A percentile compares a stretch with the other conserved stretches of the same genome.
Conservation (phyloP, 92 coral and sea anemone species). For the Pocillopora grandis region DNA sequence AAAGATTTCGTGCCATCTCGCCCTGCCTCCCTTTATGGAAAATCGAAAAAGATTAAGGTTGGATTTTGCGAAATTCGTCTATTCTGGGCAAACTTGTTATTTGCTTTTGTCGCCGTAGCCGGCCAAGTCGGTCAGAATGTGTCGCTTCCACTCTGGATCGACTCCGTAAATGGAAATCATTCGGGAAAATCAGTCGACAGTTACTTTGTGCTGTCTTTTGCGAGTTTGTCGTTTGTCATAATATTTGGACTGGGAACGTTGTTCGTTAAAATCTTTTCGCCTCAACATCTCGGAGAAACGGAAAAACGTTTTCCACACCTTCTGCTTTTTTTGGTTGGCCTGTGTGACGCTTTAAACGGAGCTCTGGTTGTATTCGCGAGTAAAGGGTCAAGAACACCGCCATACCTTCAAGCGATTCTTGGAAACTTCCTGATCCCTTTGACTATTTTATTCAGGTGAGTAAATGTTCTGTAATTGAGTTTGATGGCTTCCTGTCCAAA, state of each 20-base stretch:
- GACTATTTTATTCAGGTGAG: constrained; percentile 69
- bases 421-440: constrained; percentile 79
- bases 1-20: background rate
- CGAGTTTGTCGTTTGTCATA: constrained; percentile 54
- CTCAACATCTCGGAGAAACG: constrained; percentile 63
- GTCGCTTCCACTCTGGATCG: constrained; percentile 73
- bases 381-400: constrained; percentile 76
- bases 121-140: constrained; percentile 77
- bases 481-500: no score
- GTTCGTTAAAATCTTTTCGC: constrained; percentile 45
- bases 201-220: constrained; percentile 74
- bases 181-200: constrained; percentile 58
- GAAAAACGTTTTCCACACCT: constrained; percentile 65
- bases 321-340: constrained; percentile 62
- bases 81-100: constrained; percentile 52
- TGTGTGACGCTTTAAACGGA: constrained; percentile 74
- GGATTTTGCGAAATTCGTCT: constrained; percentile 43
- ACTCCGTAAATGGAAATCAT: constrained; percentile 37
- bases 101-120: constrained; percentile 57
- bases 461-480: background rate
- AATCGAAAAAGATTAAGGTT: constrained; percentile 41
- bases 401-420: constrained; percentile 79
- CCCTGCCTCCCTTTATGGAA: background rate
- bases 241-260: constrained; percentile 60
- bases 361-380: constrained; percentile 74